Percentiles rank a stretch among this genome's conserved stretches.
These are phyloP conservation scores for Drosophila antonietae DNA, from an alignment of 2,888 invertebrate genomes.

Conservation along the genomic window DNA sequence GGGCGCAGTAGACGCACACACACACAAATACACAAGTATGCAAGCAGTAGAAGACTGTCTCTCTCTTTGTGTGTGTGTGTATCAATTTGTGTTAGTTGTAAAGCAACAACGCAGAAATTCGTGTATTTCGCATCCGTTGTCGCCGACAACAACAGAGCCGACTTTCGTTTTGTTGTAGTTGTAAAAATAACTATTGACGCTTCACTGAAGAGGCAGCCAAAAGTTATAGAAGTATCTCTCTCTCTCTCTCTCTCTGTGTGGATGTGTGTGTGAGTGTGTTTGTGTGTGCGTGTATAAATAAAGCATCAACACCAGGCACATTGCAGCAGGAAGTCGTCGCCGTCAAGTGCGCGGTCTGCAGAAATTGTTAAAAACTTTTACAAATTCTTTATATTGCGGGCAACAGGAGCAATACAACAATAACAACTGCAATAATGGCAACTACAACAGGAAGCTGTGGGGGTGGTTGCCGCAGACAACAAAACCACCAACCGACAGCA, in stretches of 20 bases:
- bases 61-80: background rate
- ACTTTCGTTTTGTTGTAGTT: constrained; percentile 40
- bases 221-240: constrained; percentile 52
- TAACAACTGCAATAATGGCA: constrained; percentile 71
- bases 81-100: constrained; percentile 43
- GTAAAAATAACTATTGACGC: constrained; percentile 76
- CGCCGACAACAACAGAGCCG: constrained; percentile 43
- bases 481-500: constrained; percentile 52
- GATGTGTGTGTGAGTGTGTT: background rate
- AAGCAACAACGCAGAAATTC: constrained; percentile 62
- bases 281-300: constrained; percentile 52
- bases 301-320: constrained; percentile 77
- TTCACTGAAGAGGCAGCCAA: constrained; percentile 60
- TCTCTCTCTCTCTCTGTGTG: background rate
- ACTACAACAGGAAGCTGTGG: constrained; percentile 62
- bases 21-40: background rate
- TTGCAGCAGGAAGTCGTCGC: constrained; percentile 73
- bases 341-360: constrained; percentile 73
- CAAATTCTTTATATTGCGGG: constrained; percentile 72
- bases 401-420: constrained; percentile 48
- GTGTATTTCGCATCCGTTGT: constrained; percentile 71
- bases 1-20: constrained; percentile 43
- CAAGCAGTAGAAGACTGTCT: background rate
- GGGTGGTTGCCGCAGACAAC: constrained; percentile 72
- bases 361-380: constrained; percentile 75